Conservation (phyloP, 2,888 invertebrate genomes). For the Nomada fucata region DNA sequence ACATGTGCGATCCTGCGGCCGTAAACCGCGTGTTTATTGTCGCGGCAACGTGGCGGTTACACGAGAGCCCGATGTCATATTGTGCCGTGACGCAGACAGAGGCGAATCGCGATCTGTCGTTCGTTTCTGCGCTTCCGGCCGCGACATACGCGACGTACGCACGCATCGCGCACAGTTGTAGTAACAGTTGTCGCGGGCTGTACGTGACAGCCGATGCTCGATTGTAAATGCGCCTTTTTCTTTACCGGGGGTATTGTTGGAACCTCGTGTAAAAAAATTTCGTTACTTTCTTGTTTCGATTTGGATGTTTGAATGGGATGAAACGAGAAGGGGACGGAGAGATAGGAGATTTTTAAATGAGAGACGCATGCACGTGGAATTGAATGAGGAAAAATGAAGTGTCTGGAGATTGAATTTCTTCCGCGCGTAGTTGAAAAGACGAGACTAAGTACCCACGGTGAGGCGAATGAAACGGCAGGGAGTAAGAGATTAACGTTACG, state of each 20-base stretch:
- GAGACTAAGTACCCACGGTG: neutral
- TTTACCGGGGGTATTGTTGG: too few species aligned
- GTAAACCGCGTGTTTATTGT: conserved; percentile 65
- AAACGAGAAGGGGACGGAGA: too few species aligned
- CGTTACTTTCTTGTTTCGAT: too few species aligned
- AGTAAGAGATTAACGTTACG: conserved; percentile 45
- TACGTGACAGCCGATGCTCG: neutral
- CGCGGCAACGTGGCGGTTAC: conserved; percentile 54
- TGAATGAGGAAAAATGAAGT: neutral
- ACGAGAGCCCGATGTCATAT: conserved; percentile 56
- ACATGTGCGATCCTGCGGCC: conserved; percentile 38
- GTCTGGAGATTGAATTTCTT: neutral
- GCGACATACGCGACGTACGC: conserved; percentile 2
- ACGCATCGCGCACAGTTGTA: neutral
- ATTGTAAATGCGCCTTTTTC: neutral
- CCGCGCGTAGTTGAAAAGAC: neutral
- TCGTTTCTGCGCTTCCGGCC: conserved; percentile 67
- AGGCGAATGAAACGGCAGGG: conserved; percentile 37
- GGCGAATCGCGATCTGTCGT: conserved; percentile 39
- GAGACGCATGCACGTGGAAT: too few species aligned
- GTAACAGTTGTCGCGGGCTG: conserved; percentile 13
- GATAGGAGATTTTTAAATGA: too few species aligned
- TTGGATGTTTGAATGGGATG: too few species aligned
- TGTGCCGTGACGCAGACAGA: conserved; percentile 43
- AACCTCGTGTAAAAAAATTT: too few species aligned